Evolutionary conservation across 2,888 invertebrate species (phyloP).

Genomic region (Tenthredo mesomela): DNA sequence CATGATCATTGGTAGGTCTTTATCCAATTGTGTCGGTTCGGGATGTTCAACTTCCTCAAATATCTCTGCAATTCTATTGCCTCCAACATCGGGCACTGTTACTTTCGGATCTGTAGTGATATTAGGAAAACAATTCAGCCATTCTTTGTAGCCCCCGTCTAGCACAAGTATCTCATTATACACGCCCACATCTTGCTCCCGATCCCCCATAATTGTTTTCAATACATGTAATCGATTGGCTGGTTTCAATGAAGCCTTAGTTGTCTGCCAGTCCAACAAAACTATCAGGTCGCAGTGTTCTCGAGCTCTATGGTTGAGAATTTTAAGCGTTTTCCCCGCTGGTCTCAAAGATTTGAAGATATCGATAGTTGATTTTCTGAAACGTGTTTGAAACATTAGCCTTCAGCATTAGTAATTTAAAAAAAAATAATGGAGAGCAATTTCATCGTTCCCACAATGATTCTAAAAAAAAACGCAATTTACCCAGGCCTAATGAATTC

Average conservation of each 20-base stretch:
- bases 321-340: slow-evolving; percentile 26
- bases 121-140: slow-evolving; percentile 89
- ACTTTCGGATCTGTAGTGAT: slow-evolving; percentile 87
- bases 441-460: neutral
- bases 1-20: slow-evolving; percentile 50
- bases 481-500: slow-evolving; percentile 87
- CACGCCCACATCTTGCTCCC: slow-evolving; percentile 85
- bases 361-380: slow-evolving; percentile 62
- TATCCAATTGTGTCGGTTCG: slow-evolving; percentile 59
- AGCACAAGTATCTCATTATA: slow-evolving; percentile 86
- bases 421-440: neutral
- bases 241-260: slow-evolving; percentile 63
- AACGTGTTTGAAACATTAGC: slow-evolving; percentile 28
- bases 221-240: slow-evolving; percentile 59
- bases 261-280: slow-evolving; percentile 87
- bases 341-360: slow-evolving; percentile 61
- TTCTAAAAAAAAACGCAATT: slow-evolving; percentile 62
- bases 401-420: neutral
- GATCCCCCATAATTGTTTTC: slow-evolving; percentile 79
- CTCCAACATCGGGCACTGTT: slow-evolving; percentile 76
- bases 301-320: slow-evolving; percentile 63
- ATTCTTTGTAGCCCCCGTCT: slow-evolving; percentile 90
- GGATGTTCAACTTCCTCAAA: slow-evolving; percentile 74
- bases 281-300: slow-evolving; percentile 84
- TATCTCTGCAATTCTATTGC: slow-evolving; percentile 78